Evolutionary conservation across 1,140 invertebrate species (phyloP).

Genomic region (Cotesia vestalis): DNA sequence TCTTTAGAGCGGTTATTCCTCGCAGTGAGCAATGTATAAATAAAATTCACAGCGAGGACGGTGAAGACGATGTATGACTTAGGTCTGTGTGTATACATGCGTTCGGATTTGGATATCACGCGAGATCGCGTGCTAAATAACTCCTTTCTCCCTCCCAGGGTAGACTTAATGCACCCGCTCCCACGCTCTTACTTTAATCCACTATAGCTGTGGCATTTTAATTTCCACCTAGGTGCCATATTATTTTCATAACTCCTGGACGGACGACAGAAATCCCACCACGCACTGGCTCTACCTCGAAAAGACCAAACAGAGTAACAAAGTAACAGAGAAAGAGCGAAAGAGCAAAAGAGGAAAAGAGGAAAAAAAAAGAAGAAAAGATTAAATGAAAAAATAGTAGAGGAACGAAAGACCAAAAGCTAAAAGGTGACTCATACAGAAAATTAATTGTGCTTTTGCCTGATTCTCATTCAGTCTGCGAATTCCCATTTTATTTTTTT

Average conservation of each 20-base stretch:
- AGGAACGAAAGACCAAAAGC: constrained; percentile 9
- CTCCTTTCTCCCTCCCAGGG: constrained; percentile 18
- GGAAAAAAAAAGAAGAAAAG: neutral
- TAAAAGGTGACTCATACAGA: constrained; percentile 30
- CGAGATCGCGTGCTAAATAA: constrained; percentile 54
- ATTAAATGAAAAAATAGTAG: neutral
- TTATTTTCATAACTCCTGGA: constrained; percentile 49
- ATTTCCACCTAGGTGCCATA: constrained; percentile 45
- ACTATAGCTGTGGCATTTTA: constrained; percentile 46
- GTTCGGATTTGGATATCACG: constrained; percentile 49
- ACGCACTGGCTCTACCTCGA: neutral
- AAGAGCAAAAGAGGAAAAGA: neutral
- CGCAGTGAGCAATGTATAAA: neutral
- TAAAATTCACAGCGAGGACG: neutral
- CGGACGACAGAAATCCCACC: constrained; percentile 6
- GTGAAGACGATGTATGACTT: neutral
- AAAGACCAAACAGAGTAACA: too few species aligned
- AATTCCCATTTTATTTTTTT: neutral
- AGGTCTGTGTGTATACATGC: constrained; percentile 31
- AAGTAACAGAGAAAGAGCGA: neutral
- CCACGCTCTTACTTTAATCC: constrained; percentile 51
- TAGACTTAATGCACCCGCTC: constrained; percentile 38
- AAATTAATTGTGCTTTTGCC: constrained; percentile 33
- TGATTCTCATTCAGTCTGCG: neutral
- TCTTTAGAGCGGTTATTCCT: too few species aligned